Base-by-base conservation (phyloP, 2,113 vertebrate species). In the Plecotus auritus region DNA sequence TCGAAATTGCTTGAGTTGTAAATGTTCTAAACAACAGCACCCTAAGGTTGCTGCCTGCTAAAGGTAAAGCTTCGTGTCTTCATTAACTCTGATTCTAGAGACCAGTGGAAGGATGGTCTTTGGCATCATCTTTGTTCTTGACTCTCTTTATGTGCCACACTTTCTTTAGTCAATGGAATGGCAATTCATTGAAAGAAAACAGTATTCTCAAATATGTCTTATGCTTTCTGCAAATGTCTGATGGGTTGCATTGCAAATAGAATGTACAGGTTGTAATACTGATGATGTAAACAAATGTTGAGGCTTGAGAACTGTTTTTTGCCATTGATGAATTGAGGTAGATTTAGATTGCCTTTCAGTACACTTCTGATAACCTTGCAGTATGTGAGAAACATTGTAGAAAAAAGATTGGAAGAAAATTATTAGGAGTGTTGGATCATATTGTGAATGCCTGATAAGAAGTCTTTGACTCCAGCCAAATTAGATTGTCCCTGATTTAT, bases 391-490 rank as follows among this genome's bases (percentile, higher is more conserved):
- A 69, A 45, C 10, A 32, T 40, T 72, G 72, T 45, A 56, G 20
- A 93, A 92, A 47, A 76, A 64, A 35, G 45, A 47, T 42, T 4
- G 49, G 88, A 87, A 88, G 67, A 69, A 80, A 89, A 23, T 69
- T 17, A 47, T n/a, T 74, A 47, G 49, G 10, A 18, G 11, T 69
- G 9, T 56, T n/a, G 23, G 26, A 23, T 45, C 47, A 14, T 30
- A 22, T 9, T 23, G 30, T 51, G 26, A 7, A 5, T 82, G 5
- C 51, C 67, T 30, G 35, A 72, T 56, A n/a, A 49, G 51, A 85
- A 64, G 32, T 61, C 4, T 80, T 67, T 73, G 56, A 76, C 59
- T 42, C 37, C 59, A 72, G 16, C 23, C 13, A 64, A 47, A 73
- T 82, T 61, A 37, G 9, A 4, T 72, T 66, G 30, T 54, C 51